phyloP scores from a whole-genome alignment of 2,888 invertebrate genomes.

The Atethmia centrago region DNA sequence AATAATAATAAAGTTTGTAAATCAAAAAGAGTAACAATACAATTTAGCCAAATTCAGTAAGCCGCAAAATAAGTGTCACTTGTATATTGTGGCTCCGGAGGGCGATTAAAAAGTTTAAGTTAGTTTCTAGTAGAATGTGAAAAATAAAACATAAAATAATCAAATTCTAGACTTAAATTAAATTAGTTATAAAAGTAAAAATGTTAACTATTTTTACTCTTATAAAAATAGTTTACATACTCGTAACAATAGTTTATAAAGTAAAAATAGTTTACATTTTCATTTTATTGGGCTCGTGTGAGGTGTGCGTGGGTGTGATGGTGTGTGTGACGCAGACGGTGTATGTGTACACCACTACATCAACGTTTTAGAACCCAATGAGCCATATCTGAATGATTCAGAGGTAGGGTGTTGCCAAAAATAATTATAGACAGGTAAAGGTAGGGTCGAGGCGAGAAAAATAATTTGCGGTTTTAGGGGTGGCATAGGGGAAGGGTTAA shows the following conservation, averaged over 20 bases:
- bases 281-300: background rate
- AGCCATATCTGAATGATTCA: conserved; percentile 7
- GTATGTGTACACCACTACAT: background rate
- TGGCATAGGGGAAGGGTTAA: conserved; percentile 17
- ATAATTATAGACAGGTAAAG: conserved; percentile 7
- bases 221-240: too few relatives aligned
- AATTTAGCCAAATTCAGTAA: background rate
- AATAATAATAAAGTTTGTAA: background rate
- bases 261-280: background rate
- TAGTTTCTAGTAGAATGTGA: background rate
- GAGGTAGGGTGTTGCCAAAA: conserved; percentile 26
- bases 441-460: conserved; percentile 2
- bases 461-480: conserved; percentile 25
- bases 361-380: conserved; percentile 15
- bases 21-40: background rate
- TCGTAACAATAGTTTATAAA: too few relatives aligned
- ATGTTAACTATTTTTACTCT: too few relatives aligned
- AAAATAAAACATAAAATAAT: background rate
- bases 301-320: background rate
- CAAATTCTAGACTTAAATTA: background rate
- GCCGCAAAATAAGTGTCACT: background rate
- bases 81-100: background rate
- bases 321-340: background rate
- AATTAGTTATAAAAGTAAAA: background rate
- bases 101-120: background rate